Base-by-base conservation (phyloP, 2,888 invertebrate species). In the Labia minor region DNA sequence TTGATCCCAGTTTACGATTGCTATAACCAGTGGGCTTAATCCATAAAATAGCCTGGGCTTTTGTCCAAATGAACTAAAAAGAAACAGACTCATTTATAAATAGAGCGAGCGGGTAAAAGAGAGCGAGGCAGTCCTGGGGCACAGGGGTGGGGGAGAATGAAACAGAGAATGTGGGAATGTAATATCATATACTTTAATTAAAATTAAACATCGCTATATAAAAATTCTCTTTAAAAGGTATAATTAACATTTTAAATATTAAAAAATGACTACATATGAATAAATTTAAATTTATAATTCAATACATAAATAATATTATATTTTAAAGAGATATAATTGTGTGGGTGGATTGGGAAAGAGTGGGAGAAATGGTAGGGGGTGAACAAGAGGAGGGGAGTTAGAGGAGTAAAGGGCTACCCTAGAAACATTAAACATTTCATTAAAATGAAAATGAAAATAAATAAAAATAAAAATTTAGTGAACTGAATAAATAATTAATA, bases 1-100 rank as follows among this genome's bases (percentile, higher is more conserved):
- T 49, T 49, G 49, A 49, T 49, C 49, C 49, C 49, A 49, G 49
- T 49, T 49, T 49, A 49, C 49, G 49, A 49, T 49, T 49, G 49
- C 49, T 49, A 49, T 49, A 49, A 49, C 49, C 49, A 49, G 49
- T 11, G 16, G 49, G 49, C n/a, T 49, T 49, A 49, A 49, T 49
- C 49, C 49, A 49, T 49, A 49, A 49, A 49, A 49, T 49, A 49
- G 49, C 49, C 49, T 49, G 49, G 49, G 49, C 49, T 49, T 49
- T 49, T 49, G 49, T 49, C 49, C 49, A 49, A 49, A 49, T 49
- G 49, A 49, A 49, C 49, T 49, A 49, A 49, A 49, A 49, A 49
- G 16, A 49, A 49, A 49, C 14, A 49, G 26, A 26, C 26, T 26
- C 26, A 26, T 26, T 26, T 26, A 26, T n/a, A 49, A 49, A 49